These are phyloP conservation scores for Epinephelus awoara DNA, from an alignment of 2,797 vertebrate genomes.

Conservation along the genomic window DNA sequence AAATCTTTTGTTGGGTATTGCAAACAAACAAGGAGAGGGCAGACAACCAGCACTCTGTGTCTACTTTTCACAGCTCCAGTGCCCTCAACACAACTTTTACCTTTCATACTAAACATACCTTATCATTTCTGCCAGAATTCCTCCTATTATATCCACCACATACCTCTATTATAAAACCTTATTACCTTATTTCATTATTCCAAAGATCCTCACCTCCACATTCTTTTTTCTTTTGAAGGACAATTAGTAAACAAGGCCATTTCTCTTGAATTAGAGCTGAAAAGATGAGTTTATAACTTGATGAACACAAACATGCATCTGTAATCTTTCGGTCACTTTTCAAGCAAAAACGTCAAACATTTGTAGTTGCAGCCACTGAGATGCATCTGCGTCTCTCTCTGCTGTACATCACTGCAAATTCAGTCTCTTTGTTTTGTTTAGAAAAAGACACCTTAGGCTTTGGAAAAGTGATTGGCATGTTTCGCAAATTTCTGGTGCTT, in stretches of 20 bases:
- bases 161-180: not conserved
- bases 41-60: not conserved
- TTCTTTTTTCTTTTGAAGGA: not conserved
- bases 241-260: not conserved
- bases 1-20: not conserved
- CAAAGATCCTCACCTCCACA: not conserved
- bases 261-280: not conserved
- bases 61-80: constrained; percentile 18
- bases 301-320: not conserved
- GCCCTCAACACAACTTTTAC: constrained; percentile 32
- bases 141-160: not conserved
- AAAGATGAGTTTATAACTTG: not conserved
- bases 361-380: not conserved
- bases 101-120: not conserved
- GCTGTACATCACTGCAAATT: not conserved
- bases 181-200: not conserved
- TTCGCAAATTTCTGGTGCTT: not conserved
- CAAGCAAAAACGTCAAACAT: not conserved
- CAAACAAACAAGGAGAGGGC: constrained; percentile 8
- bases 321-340: not conserved
- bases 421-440: not conserved
- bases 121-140: not conserved
- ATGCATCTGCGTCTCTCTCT: not conserved
- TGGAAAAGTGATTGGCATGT: not conserved
- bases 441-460: not conserved